These are phyloP conservation scores for Mythimna vitellina DNA, from an alignment of 2,888 invertebrate genomes.

Conservation along the genomic window DNA sequence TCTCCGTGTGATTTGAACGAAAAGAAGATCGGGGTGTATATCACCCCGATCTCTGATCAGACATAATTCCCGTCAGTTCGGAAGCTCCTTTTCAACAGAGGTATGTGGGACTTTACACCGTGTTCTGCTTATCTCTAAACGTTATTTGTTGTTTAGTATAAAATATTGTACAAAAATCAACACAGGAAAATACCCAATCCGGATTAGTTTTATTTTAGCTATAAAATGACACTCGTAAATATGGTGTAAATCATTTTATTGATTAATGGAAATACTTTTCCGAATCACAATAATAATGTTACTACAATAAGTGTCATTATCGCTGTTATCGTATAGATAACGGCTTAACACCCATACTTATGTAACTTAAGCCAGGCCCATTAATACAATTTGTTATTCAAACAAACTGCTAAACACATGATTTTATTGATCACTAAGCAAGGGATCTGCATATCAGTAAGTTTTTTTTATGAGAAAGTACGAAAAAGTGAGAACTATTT, in stretches of 20 bases:
- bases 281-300: constrained; percentile 60
- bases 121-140: too few relatives aligned
- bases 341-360: constrained; percentile 50
- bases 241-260: constrained; percentile 62
- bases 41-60: too few relatives aligned
- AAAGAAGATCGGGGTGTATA: too few relatives aligned
- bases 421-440: constrained; percentile 57
- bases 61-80: too few relatives aligned
- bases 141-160: too few relatives aligned
- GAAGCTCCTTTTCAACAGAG: too few relatives aligned
- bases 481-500: not conserved
- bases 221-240: constrained; percentile 44
- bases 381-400: constrained; percentile 67
- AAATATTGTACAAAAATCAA: too few relatives aligned
- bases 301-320: constrained; percentile 60
- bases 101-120: too few relatives aligned
- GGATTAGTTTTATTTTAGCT: not conserved
- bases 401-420: constrained; percentile 62
- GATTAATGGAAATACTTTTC: constrained; percentile 60
- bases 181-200: too few relatives aligned
- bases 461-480: not conserved
- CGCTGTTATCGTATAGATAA: constrained; percentile 57
- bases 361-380: constrained; percentile 62
- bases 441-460: constrained; percentile 28
- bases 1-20: too few relatives aligned